Evolutionary conservation across 2,113 vertebrate genomes (phyloP).

Genomic region (Actinemys pallida): DNA sequence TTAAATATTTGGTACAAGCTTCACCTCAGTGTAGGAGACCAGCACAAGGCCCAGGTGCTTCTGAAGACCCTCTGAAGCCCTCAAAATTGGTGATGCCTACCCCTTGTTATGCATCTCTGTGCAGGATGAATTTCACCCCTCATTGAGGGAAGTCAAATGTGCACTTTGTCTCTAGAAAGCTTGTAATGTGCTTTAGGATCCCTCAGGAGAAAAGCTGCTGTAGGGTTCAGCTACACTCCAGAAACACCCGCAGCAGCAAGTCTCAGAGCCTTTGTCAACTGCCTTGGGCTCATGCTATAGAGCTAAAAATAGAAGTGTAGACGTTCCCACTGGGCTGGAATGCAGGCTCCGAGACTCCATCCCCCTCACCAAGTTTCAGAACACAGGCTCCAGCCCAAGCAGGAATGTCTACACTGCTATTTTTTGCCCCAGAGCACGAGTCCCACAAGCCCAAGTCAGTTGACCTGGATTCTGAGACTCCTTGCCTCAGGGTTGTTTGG

Average conservation of each 20-base stretch:
- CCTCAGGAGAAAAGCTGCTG: neutral
- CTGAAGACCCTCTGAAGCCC: neutral
- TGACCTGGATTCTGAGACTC: neutral
- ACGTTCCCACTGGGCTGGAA: neutral
- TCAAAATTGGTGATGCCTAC: neutral
- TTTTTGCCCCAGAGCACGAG: neutral
- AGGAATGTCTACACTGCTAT: neutral
- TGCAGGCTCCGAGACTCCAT: neutral
- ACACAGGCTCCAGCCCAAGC: neutral
- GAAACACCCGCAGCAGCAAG: neutral
- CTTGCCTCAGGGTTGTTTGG: neutral
- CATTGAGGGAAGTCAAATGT: neutral
- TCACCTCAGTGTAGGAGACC: neutral
- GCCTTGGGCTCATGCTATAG: neutral
- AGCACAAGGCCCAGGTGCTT: neutral
- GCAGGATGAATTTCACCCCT: neutral
- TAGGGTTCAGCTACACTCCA: neutral
- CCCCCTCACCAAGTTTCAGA: neutral
- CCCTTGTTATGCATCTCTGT: neutral
- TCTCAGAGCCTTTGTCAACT: neutral
- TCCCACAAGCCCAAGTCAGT: no score
- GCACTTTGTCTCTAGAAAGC: neutral
- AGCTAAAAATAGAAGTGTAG: neutral
- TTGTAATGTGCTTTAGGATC: neutral
- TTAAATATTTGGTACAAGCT: neutral